Evolutionary conservation across 2,888 invertebrate species (phyloP), one percentile per base, ranked within the genome.

Genomic region (Dicycla oo): DNA sequence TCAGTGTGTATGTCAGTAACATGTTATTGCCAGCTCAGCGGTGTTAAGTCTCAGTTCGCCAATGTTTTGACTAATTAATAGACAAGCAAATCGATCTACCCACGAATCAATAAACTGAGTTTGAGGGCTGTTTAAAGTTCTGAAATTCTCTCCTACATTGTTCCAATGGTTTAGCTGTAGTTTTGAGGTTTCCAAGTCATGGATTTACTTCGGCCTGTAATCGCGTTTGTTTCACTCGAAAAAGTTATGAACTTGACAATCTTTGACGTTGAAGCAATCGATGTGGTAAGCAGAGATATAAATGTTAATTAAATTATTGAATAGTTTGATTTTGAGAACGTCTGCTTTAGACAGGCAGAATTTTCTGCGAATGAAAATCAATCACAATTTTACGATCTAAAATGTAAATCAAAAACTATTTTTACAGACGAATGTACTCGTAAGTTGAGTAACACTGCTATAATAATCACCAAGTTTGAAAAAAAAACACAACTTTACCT

Each of bases 51-150:
- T 43, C 38, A 70, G 66, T 62, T 73, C 49, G 40, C 30, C 63
- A 30, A 53, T 77, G 68, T 76, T 66, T 60, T 76, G 57, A 72
- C 63, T 78, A 84, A 84, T 81, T 81, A 81, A 84, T 86, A 45
- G 57, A 53, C 58, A 60, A 57, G 62, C 56, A 57, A 63, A 74
- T 78, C 64, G 73, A 80, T 84, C 67, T 53, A 34, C 38, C 64
- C 34, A 40, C 34, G 64, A 64, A 69, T 73, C 73, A 69, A 71
- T 79, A 73, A 69, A 69, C 57, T 6, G 40, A 77, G 61, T 77
- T 80, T 53, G 62, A 57, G 78, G 68, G 68, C 49, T 63, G 40
- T 80, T 68, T 69, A 77, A 84, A 83, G 75, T 75, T 83, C 6
- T 13, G 60, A 62, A 70, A 73, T 58, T 63, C 60, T 47, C 60